Conservation (phyloP, 2,888 invertebrate species). For the Mesorhabditis sp. region DNA sequence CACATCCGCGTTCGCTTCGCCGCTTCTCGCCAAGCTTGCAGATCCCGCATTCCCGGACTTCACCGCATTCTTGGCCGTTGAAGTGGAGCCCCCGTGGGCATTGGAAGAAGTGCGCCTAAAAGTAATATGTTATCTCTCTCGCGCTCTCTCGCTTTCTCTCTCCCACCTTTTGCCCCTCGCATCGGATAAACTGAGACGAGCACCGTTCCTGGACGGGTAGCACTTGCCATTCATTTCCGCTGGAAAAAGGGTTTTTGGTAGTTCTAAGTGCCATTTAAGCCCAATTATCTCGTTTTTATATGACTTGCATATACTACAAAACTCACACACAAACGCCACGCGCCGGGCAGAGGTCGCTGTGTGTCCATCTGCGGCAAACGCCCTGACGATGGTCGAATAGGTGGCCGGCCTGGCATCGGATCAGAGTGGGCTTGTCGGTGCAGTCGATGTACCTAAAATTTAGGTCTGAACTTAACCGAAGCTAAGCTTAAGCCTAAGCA, state of each 20-base stretch:
- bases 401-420: conserved; percentile 12
- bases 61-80: neutral
- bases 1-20: too few relatives aligned
- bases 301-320: neutral
- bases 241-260: neutral
- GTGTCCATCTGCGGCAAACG: conserved; percentile 11
- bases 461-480: neutral
- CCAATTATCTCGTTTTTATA: neutral
- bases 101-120: neutral
- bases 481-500: too few relatives aligned
- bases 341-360: conserved; percentile 10
- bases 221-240: neutral
- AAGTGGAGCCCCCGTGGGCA: neutral
- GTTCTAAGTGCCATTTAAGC: neutral
- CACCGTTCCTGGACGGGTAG: neutral
- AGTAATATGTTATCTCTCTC: neutral
- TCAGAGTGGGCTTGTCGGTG: conserved; percentile 1
- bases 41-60: neutral
- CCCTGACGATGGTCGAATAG: conserved; percentile 3
- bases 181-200: neutral
- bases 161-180: neutral
- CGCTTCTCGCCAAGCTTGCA: neutral
- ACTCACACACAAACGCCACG: conserved; percentile 8
- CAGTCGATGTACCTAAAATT: conserved; percentile 14
- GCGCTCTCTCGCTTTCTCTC: neutral